These are phyloP conservation scores for Drosophila algonquin DNA, from an alignment of 2,888 invertebrate genomes.

Conservation along the genomic window DNA sequence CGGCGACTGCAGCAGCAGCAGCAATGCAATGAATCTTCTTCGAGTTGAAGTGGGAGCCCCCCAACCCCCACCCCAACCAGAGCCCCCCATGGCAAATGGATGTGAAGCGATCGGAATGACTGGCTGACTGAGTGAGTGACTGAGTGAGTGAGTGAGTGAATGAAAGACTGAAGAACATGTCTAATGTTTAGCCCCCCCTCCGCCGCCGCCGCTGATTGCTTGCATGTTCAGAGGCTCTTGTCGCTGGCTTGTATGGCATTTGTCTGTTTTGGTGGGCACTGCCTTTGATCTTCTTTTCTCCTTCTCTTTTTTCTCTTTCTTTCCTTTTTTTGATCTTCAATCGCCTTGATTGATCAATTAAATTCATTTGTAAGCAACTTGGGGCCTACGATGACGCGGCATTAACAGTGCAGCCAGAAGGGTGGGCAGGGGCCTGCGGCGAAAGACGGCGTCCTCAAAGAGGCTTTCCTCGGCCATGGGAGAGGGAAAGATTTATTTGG, in stretches of 20 bases:
- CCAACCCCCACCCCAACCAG: no score
- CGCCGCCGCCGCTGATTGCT: constrained; percentile 52
- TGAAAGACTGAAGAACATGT: constrained; percentile 62
- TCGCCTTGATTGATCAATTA: constrained; percentile 83
- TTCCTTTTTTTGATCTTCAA: constrained; percentile 75
- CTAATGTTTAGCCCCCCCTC: constrained; percentile 47
- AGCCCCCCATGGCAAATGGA: constrained; percentile 13
- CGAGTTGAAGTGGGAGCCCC: constrained; percentile 42
- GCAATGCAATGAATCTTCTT: constrained; percentile 68
- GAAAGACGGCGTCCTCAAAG: constrained; percentile 43
- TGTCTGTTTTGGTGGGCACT: constrained; percentile 61
- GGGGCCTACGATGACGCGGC: constrained; percentile 46
- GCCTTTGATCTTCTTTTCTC: constrained; percentile 69
- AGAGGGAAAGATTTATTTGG: constrained; percentile 44
- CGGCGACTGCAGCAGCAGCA: constrained; percentile 31
- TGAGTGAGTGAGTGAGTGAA: constrained; percentile 49
- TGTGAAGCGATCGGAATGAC: constrained; percentile 36
- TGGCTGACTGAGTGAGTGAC: constrained; percentile 37
- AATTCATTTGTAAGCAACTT: constrained; percentile 83
- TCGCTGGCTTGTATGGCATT: constrained; percentile 74
- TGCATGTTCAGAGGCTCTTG: constrained; percentile 61
- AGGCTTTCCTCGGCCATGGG: not conserved
- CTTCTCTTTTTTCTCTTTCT: constrained; percentile 8
- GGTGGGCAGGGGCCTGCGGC: constrained; percentile 6
- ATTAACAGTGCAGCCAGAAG: constrained; percentile 15